Base-by-base conservation (phyloP, 2,888 invertebrate genomes). In the Tetramorium bicarinatum region DNA sequence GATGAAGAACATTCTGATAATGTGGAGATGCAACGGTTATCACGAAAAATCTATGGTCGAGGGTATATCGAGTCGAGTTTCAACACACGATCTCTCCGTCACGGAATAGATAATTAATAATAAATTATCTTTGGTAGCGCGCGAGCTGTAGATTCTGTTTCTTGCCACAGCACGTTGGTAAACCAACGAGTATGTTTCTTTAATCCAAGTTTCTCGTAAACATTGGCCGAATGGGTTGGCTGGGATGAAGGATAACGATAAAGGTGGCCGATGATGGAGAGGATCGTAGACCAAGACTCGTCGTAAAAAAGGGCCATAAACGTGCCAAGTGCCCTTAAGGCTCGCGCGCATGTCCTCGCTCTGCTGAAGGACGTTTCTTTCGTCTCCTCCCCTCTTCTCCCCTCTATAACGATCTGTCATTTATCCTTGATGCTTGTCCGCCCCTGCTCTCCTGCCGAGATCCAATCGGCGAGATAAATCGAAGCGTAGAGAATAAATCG, bases 271-370 rank as follows among this genome's bases (percentile, higher is more conserved):
- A 87, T 90, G 89, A 90, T 89, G 89, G 89, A 90, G 87, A 85
- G 87, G 54, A 84, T 59, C 66, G 83, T 85, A 82, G 85, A 86
- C 84, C 82, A 76, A 62, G 85, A 84, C 79, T 86, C 71, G 85
- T 85, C 87, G 85, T 89, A 89, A 89, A 90, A 88, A 87, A 86
- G 71, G 61, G 76, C 80, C 69, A 87, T 90, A 90, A 89, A 90
- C 85, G 90, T 69, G 81, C 41, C 79, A 75, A 87, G 85, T 75
- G 81, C 87, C 87, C 83, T 87, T 85, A 83, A 87, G 82, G 85
- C 82, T 89, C 86, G 83, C 52, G 87, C 86, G 76, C 87, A 80
- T 83, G 88, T 85, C 88, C 81, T 83, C 81, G 82, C 85, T 83
- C 67, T 49, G 82, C 44, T 64, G 76, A 54, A 72, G 81, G 88